Conservation (phyloP, 2,888 invertebrate genomes). For the Helleia helle region DNA sequence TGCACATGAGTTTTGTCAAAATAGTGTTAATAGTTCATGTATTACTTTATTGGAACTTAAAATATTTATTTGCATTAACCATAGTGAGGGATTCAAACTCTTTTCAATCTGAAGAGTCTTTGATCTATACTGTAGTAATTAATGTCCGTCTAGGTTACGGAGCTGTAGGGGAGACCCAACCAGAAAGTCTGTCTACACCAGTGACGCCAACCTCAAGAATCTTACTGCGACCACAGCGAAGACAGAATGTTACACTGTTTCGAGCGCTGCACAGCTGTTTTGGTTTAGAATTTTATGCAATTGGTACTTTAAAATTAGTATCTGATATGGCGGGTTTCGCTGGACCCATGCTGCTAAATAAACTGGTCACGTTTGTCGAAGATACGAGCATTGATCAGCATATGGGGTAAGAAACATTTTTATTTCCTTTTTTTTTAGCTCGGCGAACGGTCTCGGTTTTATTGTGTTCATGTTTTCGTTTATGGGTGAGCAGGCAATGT, state of each 20-base stretch:
- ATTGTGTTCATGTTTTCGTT: too few relatives aligned
- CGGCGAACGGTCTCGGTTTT: too few relatives aligned
- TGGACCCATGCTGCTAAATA: constrained; percentile 90
- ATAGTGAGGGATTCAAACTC: too few relatives aligned
- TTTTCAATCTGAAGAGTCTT: too few relatives aligned
- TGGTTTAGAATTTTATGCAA: constrained; percentile 86
- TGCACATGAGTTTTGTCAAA: too few relatives aligned
- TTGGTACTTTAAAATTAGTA: constrained; percentile 87
- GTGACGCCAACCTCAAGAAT: constrained; percentile 54
- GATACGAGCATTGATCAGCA: constrained; percentile 77
- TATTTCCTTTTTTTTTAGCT: too few relatives aligned
- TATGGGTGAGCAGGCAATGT: too few relatives aligned
- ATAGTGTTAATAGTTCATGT: too few relatives aligned
- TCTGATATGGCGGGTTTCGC: constrained; percentile 90
- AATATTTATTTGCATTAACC: too few relatives aligned
- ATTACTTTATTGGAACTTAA: too few relatives aligned
- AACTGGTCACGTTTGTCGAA: constrained; percentile 85
- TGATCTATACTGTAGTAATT: too few relatives aligned
- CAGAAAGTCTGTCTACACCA: constrained; percentile 43
- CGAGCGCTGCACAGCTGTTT: constrained; percentile 83
- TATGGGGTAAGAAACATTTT: constrained; percentile 70
- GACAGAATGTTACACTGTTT: constrained; percentile 74
- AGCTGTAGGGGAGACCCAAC: constrained; percentile 40
- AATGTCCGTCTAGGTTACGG: constrained; percentile 45
- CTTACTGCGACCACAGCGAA: constrained; percentile 38